These are phyloP conservation scores for Nanger granti DNA, from an alignment of 2,113 vertebrate species.

Conservation along the genomic window DNA sequence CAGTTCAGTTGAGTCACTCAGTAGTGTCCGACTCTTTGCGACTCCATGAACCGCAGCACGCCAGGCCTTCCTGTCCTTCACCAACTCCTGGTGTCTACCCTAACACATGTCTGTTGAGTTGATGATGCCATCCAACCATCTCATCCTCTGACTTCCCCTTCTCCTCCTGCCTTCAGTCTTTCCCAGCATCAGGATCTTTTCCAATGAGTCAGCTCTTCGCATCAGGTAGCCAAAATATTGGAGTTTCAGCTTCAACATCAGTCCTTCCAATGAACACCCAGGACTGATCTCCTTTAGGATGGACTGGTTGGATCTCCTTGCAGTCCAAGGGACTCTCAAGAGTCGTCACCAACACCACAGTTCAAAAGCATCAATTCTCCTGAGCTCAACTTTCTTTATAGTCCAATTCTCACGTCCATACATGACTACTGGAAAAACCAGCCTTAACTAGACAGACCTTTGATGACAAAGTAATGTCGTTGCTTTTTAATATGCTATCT, in stretches of 20 bases:
- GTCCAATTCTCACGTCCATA: not conserved
- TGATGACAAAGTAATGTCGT: not conserved
- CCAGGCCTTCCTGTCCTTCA: not conserved
- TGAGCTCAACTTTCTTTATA: not conserved
- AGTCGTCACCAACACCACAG: not conserved
- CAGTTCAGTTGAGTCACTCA: not conserved
- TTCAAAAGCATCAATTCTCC: not conserved
- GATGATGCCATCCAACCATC: not conserved
- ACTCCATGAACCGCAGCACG: not conserved
- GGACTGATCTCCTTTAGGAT: not conserved
- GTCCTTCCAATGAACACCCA: not conserved
- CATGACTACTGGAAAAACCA: not conserved
- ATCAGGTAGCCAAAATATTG: not conserved
- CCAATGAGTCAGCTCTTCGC: not conserved
- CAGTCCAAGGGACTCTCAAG: not conserved
- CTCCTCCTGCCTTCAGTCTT: not conserved
- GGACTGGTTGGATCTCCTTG: not conserved
- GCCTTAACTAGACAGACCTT: not conserved
- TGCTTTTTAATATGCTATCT: not conserved
- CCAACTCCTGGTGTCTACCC: not conserved
- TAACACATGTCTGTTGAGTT: not conserved
- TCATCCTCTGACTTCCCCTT: not conserved
- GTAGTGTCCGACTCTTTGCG: fast-evolving
- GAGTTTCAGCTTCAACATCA: not conserved
- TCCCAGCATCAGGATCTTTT: not conserved